Base-by-base conservation (phyloP, 1,140 invertebrate species). In the Eupeodes corollae region DNA sequence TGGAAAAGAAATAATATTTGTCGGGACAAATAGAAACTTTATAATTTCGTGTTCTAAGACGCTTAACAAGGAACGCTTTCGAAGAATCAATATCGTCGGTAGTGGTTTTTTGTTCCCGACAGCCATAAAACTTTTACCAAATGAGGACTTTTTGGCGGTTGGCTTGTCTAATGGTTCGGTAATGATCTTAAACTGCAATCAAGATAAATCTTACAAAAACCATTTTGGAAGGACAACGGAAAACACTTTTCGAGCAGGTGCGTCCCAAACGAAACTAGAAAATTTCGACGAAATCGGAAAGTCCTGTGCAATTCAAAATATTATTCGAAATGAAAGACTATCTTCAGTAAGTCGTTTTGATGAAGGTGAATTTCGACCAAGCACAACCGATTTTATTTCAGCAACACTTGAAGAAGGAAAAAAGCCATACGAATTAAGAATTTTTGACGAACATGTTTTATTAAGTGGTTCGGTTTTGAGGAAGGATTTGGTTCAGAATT, bases 251-350 rank as follows among this genome's bases (percentile, higher is more conserved):
- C 16, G 26, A 30, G 2, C 8, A 43, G 21, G 9, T 6, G 6
- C n/a, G n/a, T n/a, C n/a, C n/a, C n/a, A 43, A 43, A 30, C 3
- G 3, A 35, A 35, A 6, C 34, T n/a, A 35, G 14, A n/a, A 6
- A 3, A 35, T 12, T 21, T n/a, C 38, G 44, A 48, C 0, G 56
- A 60, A 6, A 63, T 54, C 9, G 62, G 60, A 13, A 68, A 68
- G 52, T 68, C 66, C 8, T 68, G 66, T 41, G 65, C 65, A 42
- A 67, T 68, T 37, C 66, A 68, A 47, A 68, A 68, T 32, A 67
- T 68, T 14, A 60, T 68, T 21, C 55, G 63, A 6, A 65, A 63
- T 44, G 61, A 64, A 21, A 56, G 62, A 10, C 55, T 55, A 33
- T 56, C 55, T 13, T 61, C 58, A 21, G 57, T 39, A 15, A 38